A percentile compares a stretch with the other conserved stretches of the same genome.
These are phyloP conservation scores for Actias luna DNA, from an alignment of 2,888 invertebrate species.

Conservation along the genomic window DNA sequence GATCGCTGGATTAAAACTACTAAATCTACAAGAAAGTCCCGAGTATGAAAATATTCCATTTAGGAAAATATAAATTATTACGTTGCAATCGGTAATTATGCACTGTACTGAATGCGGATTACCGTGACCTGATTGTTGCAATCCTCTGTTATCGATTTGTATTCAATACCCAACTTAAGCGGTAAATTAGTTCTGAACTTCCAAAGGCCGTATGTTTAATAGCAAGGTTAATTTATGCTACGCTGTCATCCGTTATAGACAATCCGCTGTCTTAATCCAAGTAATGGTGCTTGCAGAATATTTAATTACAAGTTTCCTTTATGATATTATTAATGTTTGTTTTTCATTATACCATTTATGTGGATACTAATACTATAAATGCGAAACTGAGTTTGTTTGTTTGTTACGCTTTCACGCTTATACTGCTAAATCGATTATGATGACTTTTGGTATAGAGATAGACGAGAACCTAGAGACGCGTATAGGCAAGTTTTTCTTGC, in stretches of 20 bases:
- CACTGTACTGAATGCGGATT: constrained; percentile 26
- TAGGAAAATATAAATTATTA: constrained; percentile 8
- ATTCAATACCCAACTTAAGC: not conserved
- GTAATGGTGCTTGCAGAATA: not conserved
- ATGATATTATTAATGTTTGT: not conserved
- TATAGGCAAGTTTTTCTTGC: too few species aligned
- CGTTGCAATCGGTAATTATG: not conserved
- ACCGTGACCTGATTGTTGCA: constrained; percentile 47
- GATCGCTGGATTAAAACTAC: too few species aligned
- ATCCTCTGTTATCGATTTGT: constrained; percentile 8
- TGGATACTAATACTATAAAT: too few species aligned
- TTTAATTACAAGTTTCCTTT: not conserved
- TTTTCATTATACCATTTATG: not conserved
- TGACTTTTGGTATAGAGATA: too few species aligned
- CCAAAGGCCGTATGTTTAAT: constrained; percentile 2
- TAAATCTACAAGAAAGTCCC: not conserved
- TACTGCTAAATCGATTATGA: too few species aligned
- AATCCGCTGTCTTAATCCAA: not conserved
- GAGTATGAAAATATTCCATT: not conserved
- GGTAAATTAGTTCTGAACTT: constrained; percentile 4
- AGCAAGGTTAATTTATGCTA: constrained; percentile 4
- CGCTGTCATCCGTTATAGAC: not conserved
- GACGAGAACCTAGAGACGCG: too few species aligned
- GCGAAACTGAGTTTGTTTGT: too few species aligned
- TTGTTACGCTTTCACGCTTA: too few species aligned